These are phyloP conservation scores for Notothenia rossii DNA, from an alignment of 2,113 vertebrate genomes.

Conservation along the genomic window DNA sequence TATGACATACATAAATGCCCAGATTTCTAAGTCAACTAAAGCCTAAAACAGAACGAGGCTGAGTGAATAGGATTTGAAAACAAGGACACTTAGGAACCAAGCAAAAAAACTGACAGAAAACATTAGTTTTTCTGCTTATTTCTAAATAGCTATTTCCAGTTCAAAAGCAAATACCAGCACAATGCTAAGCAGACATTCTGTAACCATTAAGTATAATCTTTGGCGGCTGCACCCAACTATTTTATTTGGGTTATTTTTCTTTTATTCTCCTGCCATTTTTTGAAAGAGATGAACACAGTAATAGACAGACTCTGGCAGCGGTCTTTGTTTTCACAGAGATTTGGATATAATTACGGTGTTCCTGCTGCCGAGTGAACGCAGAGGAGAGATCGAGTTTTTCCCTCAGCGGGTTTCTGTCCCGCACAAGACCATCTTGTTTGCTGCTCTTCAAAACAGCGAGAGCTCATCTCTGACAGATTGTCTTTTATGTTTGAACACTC, in stretches of 20 bases:
- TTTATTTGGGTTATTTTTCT: neutral
- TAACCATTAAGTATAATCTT: neutral
- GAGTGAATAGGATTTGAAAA: too few relatives aligned
- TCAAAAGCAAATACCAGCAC: too few relatives aligned
- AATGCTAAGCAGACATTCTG: too few relatives aligned
- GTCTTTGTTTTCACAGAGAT: neutral
- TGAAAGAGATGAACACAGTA: neutral
- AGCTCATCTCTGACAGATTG: constrained; percentile 57
- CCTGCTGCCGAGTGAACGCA: constrained; percentile 25
- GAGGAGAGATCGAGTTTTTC: constrained; percentile 28
- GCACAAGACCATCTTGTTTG: constrained; percentile 47
- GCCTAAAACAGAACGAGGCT: too few relatives aligned
- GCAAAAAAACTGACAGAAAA: too few relatives aligned
- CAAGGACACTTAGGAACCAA: too few relatives aligned
- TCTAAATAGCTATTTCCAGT: too few relatives aligned
- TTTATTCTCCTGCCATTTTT: neutral
- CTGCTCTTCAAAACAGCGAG: constrained; percentile 52
- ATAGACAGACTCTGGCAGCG: neutral
- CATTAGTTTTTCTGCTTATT: too few relatives aligned
- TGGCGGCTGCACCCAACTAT: neutral
- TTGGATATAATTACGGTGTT: neutral
- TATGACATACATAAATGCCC: too few relatives aligned
- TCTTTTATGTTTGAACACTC: constrained; percentile 67
- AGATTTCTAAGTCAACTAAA: too few relatives aligned
- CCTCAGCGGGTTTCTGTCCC: constrained; percentile 38